Evolutionary conservation across 2,888 invertebrate species (phyloP), one percentile per base, ranked within the genome.

Genomic region (Ditula angustiorana): DNA sequence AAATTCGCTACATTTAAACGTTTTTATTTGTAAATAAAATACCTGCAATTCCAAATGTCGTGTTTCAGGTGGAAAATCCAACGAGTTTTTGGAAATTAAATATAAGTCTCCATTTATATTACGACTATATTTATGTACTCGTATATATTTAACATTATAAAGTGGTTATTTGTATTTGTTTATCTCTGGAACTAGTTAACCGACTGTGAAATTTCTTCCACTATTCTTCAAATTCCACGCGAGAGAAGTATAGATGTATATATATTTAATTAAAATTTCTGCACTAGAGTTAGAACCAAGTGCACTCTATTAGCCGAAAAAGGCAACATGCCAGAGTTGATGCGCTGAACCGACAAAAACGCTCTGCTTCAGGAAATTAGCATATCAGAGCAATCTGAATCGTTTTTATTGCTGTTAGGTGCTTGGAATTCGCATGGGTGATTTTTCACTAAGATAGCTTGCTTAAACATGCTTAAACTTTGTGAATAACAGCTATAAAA

Each of bases 351-450:
- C 23, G 35, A 33, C 21, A 63, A 63, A 63, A 63, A 63, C 63
- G 63, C 44, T 63, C 58, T 52, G 58, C 58, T 52, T 8, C 63
- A 63, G 63, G 63, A 63, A 63, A 63, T 63, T 63, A 63, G 50
- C 63, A 52, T 63, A 63, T 63, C 58, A 63, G 63, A 52, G 57
- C 63, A 58, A 62, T 49, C 63, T 58, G 63, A 44, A 63, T 50
- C 58, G 63, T 52, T 63, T 60, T 65, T 60, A 53, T 60, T 60
- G 64, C 47, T 49, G 50, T 41, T 41, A 37, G 16, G 30, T 47
- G 46, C 64, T 37, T 46, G 52, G 33, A 26, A 37, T 47, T 52
- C 37, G 53, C 60, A 46, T 55, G 26, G 49, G 62, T 55, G 21
- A 30, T 10, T 41, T 26, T 46, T 16, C 33, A 44, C 24, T 52